Evolutionary conservation across 2,888 invertebrate species (phyloP), one percentile per base, ranked within the genome.

Genomic region (Xylocampa areola): DNA sequence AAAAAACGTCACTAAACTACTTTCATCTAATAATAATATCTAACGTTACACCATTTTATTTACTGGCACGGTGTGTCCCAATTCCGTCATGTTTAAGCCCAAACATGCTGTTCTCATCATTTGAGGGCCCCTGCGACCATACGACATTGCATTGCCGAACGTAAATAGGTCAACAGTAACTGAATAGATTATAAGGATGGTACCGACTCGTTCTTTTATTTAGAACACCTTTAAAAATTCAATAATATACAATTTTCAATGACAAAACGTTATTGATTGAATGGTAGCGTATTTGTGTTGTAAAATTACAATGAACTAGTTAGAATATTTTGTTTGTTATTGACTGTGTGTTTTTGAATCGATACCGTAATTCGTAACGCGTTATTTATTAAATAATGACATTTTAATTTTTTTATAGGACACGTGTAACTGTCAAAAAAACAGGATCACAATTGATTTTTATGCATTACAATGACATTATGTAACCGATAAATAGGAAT

Each of bases 181-280:
- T 73, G 76, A 76, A 77, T 77, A 77, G 73, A 68, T 77, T 75
- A 78, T 73, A 67, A 78, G 64, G 60, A 77, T 77, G 68, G 73
- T 58, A 50, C 59, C 65, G 53, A 73, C 47, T 53, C 39, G 59
- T 60, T 68, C 68, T 68, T 52, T 72, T 66, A 68, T 62, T 36
- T 59, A 57, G 54, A 37, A 44, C 45, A 47, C 53, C 62, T 70
- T 75, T 65, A 61, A 68, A 73, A 65, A 65, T 71, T 73, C 61
- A 68, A 70, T 61, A 57, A 61, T 68, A 68, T 41, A 68, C 50
- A 53, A 35, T 68, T 48, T 47, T 63, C 54, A 68, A 64, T 62
- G 41, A 73, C 54, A 71, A 69, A 47, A 65, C 58, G 37, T 45
- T 73, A 73, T 73, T 73, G 65, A 73, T 73, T 60, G 49, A 65